Evolutionary conservation across 2,113 vertebrate genomes (phyloP), one percentile per base, ranked within the genome.

Genomic region (Myotis davidii): DNA sequence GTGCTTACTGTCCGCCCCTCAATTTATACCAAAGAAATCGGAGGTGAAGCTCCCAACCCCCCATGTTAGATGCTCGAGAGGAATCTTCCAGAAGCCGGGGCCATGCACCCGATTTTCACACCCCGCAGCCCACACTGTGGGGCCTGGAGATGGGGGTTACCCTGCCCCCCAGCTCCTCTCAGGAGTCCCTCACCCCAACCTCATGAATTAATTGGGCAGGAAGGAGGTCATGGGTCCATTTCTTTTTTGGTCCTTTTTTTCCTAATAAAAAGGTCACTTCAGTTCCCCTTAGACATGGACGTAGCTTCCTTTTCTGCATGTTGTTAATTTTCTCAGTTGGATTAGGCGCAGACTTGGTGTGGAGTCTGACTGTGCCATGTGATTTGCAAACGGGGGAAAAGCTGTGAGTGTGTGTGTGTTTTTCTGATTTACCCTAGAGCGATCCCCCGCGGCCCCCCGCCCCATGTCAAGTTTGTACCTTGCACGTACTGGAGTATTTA

Each of bases 401-500:
- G 99, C 99, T 99, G 99, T 99, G 99, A 99, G 99, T 98, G 99
- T 99, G 98, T 98, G 98, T 99, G 98, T 98, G 98, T 98, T 99
- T 99, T 98, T 99, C 98, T 98, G 98, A 99, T 99, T 99, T 99
- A 99, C 99, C 99, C 99, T 99, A 98, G 98, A 98, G 97, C 99
- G 99, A 98, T 98, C 12, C 56, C 98, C 98, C 73, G n/a, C n/a
- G n/a, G n/a, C n/a, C n/a, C n/a, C n/a, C n/a, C n/a, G n/a, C 86
- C 98, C 98, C 97, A 98, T 98, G 98, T 99, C 98, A 98, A 97
- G 98, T 99, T 99, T 99, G 99, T 99, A 99, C 98, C 99, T 99
- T 99, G 99, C 99, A 99, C 99, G 99, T 99, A 99, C 99, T 99
- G 99, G 99, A 99, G 99, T 99, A 99, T 99, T 99, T 99, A 99